Conservation (phyloP, 2,888 invertebrate species). For the Tipula lateralis region DNA sequence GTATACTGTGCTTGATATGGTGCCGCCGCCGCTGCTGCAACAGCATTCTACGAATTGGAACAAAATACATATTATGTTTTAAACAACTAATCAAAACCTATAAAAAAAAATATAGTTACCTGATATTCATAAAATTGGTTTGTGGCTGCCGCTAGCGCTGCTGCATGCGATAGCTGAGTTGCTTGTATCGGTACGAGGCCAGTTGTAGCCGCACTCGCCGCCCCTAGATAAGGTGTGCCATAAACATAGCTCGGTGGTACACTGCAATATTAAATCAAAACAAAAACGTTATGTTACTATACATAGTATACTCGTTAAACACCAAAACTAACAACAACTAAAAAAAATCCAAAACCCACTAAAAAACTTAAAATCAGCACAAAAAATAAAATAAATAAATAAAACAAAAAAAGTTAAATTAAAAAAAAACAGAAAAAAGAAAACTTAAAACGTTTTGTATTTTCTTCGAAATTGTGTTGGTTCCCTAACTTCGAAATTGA, state of each 20-base stretch:
- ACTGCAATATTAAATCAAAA: constrained; percentile 47
- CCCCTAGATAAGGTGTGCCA: constrained; percentile 64
- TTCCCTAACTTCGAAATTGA: background rate
- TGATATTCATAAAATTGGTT: constrained; percentile 80
- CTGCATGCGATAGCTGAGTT: constrained; percentile 64
- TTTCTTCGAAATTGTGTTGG: background rate
- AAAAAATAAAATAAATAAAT: background rate
- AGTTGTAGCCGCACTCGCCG: constrained; percentile 51
- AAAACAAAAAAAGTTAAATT: constrained; percentile 11
- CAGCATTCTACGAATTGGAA: constrained; percentile 37
- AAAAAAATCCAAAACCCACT: constrained; percentile 24
- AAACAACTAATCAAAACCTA: background rate
- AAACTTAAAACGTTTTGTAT: background rate
- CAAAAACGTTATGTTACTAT: background rate
- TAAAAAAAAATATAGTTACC: constrained; percentile 35
- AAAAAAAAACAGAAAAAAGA: background rate
- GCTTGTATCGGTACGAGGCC: constrained; percentile 64
- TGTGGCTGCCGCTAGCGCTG: constrained; percentile 71
- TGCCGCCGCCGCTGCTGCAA: constrained; percentile 37
- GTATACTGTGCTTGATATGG: constrained; percentile 38
- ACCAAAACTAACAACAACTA: constrained; percentile 24
- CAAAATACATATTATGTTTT: background rate
- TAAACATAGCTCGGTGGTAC: constrained; percentile 75
- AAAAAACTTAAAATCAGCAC: constrained; percentile 24
- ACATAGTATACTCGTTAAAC: background rate